Percentiles rank a stretch among this genome's conserved stretches.
phyloP scores from a whole-genome alignment of 1,140 invertebrate genomes.

The Heliconius hewitsoni region DNA sequence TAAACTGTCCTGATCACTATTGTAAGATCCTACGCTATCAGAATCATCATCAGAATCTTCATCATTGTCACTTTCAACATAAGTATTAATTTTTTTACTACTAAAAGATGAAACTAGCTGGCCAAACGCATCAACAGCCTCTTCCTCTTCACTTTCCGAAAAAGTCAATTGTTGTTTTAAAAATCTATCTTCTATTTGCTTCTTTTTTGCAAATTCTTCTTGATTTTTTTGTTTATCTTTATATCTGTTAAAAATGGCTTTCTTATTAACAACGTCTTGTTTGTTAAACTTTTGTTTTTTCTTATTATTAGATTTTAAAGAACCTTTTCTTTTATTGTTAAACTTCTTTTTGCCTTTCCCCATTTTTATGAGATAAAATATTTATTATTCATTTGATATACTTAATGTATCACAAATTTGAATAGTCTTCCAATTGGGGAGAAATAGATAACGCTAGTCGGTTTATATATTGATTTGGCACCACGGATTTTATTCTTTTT shows the following conservation, averaged over 20 bases:
- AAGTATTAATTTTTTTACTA: conserved; percentile 43
- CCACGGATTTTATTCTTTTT: not conserved
- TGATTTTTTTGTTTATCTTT: conserved; percentile 75
- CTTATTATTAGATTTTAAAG: conserved; percentile 48
- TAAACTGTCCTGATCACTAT: conserved; percentile 36
- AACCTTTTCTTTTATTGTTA: conserved; percentile 50
- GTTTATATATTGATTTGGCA: not conserved
- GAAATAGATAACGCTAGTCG: no score
- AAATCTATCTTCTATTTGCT: conserved; percentile 62
- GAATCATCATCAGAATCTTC: conserved; percentile 28
- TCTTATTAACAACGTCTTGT: conserved; percentile 63
- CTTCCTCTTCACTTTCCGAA: conserved; percentile 79
- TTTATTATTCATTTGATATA: not conserved
- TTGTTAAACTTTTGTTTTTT: conserved; percentile 58
- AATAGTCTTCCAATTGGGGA: no score
- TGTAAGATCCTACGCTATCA: conserved; percentile 48
- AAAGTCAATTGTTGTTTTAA: conserved; percentile 51
- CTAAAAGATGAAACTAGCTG: conserved; percentile 82
- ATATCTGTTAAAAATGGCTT: conserved; percentile 76
- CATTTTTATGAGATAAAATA: conserved; percentile 42
- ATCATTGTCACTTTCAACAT: conserved; percentile 58
- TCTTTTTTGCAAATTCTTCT: conserved; percentile 70
- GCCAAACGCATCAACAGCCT: conserved; percentile 78
- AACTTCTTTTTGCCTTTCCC: conserved; percentile 60
- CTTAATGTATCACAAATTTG: no score